Evolutionary conservation across 2,113 vertebrate genomes (phyloP).

Genomic region (Tautogolabrus adspersus): DNA sequence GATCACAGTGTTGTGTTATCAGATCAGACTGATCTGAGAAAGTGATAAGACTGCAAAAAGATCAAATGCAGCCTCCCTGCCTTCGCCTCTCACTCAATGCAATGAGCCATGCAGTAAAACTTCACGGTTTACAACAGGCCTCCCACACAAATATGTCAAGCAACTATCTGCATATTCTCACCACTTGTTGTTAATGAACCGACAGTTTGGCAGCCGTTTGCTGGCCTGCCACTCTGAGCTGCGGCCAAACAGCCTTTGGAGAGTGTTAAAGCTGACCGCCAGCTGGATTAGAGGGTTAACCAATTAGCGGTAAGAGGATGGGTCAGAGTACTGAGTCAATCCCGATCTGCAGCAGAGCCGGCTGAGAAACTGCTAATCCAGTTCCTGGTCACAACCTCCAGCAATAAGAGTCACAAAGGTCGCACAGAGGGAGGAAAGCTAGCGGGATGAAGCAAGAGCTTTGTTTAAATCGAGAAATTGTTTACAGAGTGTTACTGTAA

Average conservation of each 20-base stretch:
- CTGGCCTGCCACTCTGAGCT: slow-evolving; percentile 37
- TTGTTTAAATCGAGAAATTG: neutral
- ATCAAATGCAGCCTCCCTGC: neutral
- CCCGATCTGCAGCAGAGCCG: slow-evolving; percentile 54
- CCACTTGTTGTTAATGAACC: slow-evolving; percentile 51
- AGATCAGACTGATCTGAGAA: slow-evolving; percentile 2
- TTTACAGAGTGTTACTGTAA: neutral
- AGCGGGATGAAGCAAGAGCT: neutral
- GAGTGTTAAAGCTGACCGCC: slow-evolving; percentile 58
- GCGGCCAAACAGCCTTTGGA: slow-evolving; percentile 52
- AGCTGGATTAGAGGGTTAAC: slow-evolving; percentile 74
- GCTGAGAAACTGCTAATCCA: slow-evolving; percentile 60
- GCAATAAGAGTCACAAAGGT: neutral
- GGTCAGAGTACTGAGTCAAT: slow-evolving; percentile 65
- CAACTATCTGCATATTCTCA: slow-evolving; percentile 34
- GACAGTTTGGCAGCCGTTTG: slow-evolving; percentile 50
- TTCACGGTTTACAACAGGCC: slow-evolving; percentile 37
- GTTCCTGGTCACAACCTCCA: slow-evolving; percentile 41
- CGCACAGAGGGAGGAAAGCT: neutral
- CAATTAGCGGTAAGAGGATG: slow-evolving; percentile 76
- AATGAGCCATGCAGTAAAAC: neutral
- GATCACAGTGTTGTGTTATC: neutral
- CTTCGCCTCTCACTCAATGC: neutral
- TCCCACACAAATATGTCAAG: slow-evolving; percentile 41
- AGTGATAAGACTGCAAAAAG: slow-evolving; percentile 16